phyloP scores from a whole-genome alignment of 2,797 vertebrate genomes.

The Paratrypauchen microcephalus region DNA sequence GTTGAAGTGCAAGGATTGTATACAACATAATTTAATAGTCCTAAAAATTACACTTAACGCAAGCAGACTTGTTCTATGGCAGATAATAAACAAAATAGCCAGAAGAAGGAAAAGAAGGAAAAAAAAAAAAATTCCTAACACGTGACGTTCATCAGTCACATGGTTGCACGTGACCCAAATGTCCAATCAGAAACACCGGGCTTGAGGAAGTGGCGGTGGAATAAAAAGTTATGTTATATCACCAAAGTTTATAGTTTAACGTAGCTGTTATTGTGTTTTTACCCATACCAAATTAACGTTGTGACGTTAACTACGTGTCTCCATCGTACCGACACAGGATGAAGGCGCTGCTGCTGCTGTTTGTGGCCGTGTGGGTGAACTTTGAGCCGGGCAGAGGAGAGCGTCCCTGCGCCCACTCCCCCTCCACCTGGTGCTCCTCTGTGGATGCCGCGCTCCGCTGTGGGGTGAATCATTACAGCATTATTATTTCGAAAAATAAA shows the following conservation, averaged over 20 bases:
- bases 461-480: constrained; percentile 64
- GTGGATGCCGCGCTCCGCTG: constrained; percentile 67
- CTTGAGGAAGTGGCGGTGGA: too few species aligned
- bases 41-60: too few species aligned
- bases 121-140: too few species aligned
- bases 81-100: too few species aligned
- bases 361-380: constrained; percentile 29
- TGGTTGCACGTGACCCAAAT: too few species aligned
- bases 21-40: too few species aligned
- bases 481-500: background rate
- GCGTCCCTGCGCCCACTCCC: constrained; percentile 32
- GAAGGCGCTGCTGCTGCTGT: constrained; percentile 50
- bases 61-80: too few species aligned
- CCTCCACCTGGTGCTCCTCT: constrained; percentile 74
- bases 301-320: background rate
- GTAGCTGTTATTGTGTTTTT: background rate
- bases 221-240: too few species aligned
- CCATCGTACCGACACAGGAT: constrained; percentile 29
- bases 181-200: too few species aligned
- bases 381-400: background rate
- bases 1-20: too few species aligned
- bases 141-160: too few species aligned
- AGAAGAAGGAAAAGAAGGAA: too few species aligned
- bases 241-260: background rate
- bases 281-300: background rate